Percentiles rank a stretch among this genome's conserved stretches.
Evolutionary conservation across 2,797 vertebrate species (phyloP).

Genomic region (Rhadinocentrus ornatus): DNA sequence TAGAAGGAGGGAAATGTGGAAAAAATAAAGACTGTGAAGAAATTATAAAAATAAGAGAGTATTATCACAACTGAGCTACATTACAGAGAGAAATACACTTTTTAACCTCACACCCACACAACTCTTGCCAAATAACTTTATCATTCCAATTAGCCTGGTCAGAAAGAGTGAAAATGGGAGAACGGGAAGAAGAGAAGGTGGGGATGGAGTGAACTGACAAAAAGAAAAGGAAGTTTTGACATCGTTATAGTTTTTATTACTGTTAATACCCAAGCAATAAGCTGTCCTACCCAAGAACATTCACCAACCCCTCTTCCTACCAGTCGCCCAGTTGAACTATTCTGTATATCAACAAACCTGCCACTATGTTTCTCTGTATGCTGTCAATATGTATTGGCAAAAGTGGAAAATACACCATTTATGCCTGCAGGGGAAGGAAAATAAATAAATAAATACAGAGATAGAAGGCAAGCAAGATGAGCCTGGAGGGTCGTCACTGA

Average conservation of each 20-base stretch:
- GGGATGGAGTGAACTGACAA: constrained; percentile 21
- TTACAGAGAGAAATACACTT: constrained; percentile 65
- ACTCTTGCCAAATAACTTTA: constrained; percentile 66
- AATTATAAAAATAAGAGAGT: background rate
- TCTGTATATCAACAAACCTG: constrained; percentile 8
- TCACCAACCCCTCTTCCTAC: constrained; percentile 17
- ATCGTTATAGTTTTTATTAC: constrained; percentile 15
- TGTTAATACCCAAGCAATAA: constrained; percentile 25
- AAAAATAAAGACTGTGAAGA: background rate
- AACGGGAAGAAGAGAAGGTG: background rate
- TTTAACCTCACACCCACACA: constrained; percentile 40
- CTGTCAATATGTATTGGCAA: constrained; percentile 23
- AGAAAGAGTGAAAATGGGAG: constrained; percentile 24
- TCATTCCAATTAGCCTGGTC: constrained; percentile 64
- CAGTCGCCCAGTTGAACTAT: constrained; percentile 16
- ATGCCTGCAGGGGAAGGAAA: background rate
- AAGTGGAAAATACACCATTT: constrained; percentile 18
- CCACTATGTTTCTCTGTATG: constrained; percentile 14
- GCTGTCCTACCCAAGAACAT: constrained; percentile 15
- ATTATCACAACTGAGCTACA: constrained; percentile 46
- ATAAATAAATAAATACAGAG: background rate
- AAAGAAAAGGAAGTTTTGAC: constrained; percentile 14
- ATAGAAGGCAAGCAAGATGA: background rate
- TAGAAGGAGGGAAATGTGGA: background rate
- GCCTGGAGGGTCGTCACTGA: constrained; percentile 10